Percentiles rank a stretch among this genome's conserved stretches.
These are phyloP conservation scores for Phalacrocorax brasilianus DNA, from an alignment of 2,113 vertebrate genomes.

Conservation along the genomic window DNA sequence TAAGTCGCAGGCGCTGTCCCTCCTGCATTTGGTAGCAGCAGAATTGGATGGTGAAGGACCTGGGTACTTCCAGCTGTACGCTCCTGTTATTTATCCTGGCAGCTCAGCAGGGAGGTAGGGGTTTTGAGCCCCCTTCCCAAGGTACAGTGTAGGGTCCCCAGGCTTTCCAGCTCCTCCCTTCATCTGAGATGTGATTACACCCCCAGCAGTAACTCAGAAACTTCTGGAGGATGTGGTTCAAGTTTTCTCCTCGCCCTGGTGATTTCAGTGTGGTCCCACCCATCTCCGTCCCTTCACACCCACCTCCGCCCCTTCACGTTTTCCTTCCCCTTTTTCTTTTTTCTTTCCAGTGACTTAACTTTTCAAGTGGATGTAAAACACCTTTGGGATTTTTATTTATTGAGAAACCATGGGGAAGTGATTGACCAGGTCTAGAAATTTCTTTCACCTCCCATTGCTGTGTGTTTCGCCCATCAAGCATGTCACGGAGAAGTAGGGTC, in stretches of 20 bases:
- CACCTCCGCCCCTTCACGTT: not conserved
- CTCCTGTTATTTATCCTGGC: not conserved
- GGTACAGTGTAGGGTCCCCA: not conserved
- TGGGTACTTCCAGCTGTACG: not conserved
- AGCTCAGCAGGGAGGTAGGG: not conserved
- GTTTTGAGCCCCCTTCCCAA: not conserved
- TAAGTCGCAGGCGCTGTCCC: not conserved
- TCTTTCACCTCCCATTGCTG: not conserved
- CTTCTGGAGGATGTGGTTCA: not conserved
- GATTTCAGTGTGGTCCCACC: not conserved
- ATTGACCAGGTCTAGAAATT: not conserved
- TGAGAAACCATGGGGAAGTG: not conserved
- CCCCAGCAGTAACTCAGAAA: not conserved
- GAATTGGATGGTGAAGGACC: not conserved
- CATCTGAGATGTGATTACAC: not conserved
- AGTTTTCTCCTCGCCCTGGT: not conserved
- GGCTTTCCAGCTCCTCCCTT: not conserved
- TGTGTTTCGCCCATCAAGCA: rapidly evolving
- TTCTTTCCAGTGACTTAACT: not conserved
- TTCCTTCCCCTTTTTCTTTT: not conserved
- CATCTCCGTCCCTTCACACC: not conserved
- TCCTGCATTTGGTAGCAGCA: rapidly evolving
- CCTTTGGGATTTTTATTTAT: not conserved
- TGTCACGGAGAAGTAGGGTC: rapidly evolving
- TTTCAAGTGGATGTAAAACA: not conserved